Conservation (phyloP, 2,888 invertebrate genomes). For the Mycogona germanica region DNA sequence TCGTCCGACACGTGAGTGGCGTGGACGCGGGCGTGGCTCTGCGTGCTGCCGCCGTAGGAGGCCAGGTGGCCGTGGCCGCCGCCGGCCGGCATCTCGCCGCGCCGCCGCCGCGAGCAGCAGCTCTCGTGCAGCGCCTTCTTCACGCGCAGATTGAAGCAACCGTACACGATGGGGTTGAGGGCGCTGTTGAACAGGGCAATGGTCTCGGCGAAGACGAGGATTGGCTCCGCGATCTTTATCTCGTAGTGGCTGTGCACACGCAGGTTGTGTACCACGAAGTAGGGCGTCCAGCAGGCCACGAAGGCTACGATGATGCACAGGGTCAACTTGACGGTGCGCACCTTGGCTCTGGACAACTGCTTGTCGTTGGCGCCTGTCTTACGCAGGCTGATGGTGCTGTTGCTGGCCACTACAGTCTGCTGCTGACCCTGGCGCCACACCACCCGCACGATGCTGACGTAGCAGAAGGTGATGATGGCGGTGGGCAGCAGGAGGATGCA, state of each 20-base stretch:
- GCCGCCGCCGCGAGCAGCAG: slow-evolving; percentile 18
- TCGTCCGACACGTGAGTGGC: not conserved
- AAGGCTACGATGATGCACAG: slow-evolving; percentile 36
- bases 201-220: slow-evolving; percentile 34
- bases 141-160: slow-evolving; percentile 33
- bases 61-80: not conserved
- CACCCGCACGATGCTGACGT: slow-evolving; percentile 34
- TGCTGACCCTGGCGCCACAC: slow-evolving; percentile 33
- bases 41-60: not conserved
- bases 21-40: not conserved
- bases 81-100: not conserved
- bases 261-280: slow-evolving; percentile 37
- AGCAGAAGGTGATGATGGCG: slow-evolving; percentile 35
- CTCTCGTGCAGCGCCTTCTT: slow-evolving; percentile 26
- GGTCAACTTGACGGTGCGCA: slow-evolving; percentile 38
- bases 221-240: slow-evolving; percentile 29
- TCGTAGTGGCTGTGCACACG: slow-evolving; percentile 34
- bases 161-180: slow-evolving; percentile 37
- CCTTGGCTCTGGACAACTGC: slow-evolving; percentile 33
- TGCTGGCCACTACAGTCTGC: slow-evolving; percentile 23
- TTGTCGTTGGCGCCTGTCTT: slow-evolving; percentile 22
- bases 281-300: slow-evolving; percentile 38
- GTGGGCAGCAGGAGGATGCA: slow-evolving; percentile 37
- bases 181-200: slow-evolving; percentile 31
- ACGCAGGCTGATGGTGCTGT: slow-evolving; percentile 23